These are phyloP conservation scores for Natator depressus DNA, from an alignment of 2,113 vertebrate species.

Conservation along the genomic window DNA sequence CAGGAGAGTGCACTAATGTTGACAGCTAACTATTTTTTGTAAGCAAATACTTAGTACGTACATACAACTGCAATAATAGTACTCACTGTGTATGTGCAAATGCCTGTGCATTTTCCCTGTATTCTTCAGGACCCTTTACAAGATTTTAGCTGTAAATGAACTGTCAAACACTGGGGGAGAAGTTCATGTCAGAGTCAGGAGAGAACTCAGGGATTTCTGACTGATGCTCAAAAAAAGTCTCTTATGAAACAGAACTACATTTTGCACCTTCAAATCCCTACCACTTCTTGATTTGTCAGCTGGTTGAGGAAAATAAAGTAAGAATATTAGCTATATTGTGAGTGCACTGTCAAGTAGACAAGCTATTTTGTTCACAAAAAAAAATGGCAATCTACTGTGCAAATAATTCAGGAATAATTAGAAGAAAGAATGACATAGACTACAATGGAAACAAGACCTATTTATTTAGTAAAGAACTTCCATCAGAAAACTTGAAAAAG, in stretches of 20 bases:
- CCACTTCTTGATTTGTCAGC: background rate
- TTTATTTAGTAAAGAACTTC: slow-evolving; percentile 34
- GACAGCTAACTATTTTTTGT: background rate
- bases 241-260: background rate
- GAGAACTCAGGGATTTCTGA: background rate
- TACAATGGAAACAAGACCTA: background rate
- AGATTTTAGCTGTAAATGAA: background rate
- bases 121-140: background rate
- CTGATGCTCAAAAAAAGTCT: rapidly evolving
- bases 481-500: slow-evolving; percentile 16
- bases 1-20: background rate
- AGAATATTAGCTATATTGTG: background rate
- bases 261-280: background rate
- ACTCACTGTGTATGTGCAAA: background rate
- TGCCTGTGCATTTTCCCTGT: background rate
- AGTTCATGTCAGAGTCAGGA: background rate
- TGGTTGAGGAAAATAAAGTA: background rate
- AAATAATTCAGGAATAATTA: background rate
- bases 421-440: background rate
- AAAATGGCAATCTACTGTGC: background rate
- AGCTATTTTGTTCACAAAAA: background rate
- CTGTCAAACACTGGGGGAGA: background rate
- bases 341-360: background rate
- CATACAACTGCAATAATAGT: background rate
- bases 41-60: background rate